Base-by-base conservation (phyloP, 2,888 invertebrate genomes). In the Idaea biselata region DNA sequence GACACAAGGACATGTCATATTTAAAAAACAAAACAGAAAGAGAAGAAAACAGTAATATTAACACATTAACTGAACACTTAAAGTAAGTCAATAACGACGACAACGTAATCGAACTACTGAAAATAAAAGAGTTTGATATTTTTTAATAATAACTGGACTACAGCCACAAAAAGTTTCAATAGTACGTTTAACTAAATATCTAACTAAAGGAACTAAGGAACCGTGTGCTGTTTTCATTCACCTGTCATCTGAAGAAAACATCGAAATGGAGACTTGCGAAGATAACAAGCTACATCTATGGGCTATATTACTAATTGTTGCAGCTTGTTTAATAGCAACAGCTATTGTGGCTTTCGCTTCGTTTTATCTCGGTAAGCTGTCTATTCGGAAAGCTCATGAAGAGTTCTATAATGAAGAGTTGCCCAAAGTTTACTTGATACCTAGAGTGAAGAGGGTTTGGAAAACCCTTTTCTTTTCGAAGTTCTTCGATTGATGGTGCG, bases 351-450 rank as follows among this genome's bases (percentile, higher is more conserved):
- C 61, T 5, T 70, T 77, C 14, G 61, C 73, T 32, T 70, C 78
- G 0, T 83, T 80, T 66, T 71, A 78, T 58, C 66, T 69, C 17
- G 81, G 81, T 1, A 77, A 75, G 63, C 62, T 69, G 0, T 67
- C 60, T 59, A 62, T 64, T 8, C 61, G 16, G 6, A 67, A 67
- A 18, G 44, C 59, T n/a, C 61, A 32, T 16, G 58, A 62, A 14
- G 18, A 62, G 8, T 61, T 69, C 8, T 59, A 67, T 7, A 75
- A 73, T 32, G 70, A 71, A 0, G 75, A 75, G 60, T 73, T 75
- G 0, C 68, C 73, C 0, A 70, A 61, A 58, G 73, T 74, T 1
- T 66, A 76, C 1, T 67, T 62, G 6, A 67, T 72, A 60, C 72
- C 70, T 17, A 63, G 72, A 16, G 66, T 65, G 8, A 68, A 58